Percentiles rank a stretch among this genome's conserved stretches.
Conservation (phyloP, 2,888 invertebrate species). For the Amaurobius ferox region DNA sequence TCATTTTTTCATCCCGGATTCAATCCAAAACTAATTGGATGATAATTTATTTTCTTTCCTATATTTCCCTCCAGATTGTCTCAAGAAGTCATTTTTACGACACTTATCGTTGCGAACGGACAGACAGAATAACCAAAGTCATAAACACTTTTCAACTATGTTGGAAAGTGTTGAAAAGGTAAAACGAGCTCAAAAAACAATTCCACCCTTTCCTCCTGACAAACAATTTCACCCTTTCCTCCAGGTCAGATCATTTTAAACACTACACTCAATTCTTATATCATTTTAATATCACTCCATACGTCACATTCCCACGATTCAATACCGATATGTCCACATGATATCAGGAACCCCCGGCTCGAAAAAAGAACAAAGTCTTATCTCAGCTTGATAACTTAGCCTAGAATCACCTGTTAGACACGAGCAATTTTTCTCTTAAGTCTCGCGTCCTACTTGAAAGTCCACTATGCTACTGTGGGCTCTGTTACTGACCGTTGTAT, state of each 20-base stretch:
- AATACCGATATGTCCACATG: background rate
- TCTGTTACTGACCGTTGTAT: background rate
- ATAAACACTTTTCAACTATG: no score
- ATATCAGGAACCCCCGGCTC: background rate
- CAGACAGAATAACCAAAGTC: no score
- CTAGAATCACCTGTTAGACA: background rate
- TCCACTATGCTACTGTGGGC: background rate
- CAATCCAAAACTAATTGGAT: no score
- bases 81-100: no score
- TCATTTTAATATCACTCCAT: constrained; percentile 8
- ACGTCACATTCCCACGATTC: constrained; percentile 3
- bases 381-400: background rate
- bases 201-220: no score
- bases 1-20: no score
- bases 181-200: no score
- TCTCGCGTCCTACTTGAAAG: background rate
- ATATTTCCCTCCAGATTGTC: no score
- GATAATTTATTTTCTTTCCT: no score
- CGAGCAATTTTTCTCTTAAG: background rate
- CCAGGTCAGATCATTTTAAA: background rate
- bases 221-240: background rate
- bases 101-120: no score
- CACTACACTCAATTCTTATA: background rate
- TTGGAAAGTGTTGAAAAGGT: no score
- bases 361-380: background rate